Evolutionary conservation across 2,888 invertebrate genomes (phyloP).

Genomic region (Margaritifera margaritifera): DNA sequence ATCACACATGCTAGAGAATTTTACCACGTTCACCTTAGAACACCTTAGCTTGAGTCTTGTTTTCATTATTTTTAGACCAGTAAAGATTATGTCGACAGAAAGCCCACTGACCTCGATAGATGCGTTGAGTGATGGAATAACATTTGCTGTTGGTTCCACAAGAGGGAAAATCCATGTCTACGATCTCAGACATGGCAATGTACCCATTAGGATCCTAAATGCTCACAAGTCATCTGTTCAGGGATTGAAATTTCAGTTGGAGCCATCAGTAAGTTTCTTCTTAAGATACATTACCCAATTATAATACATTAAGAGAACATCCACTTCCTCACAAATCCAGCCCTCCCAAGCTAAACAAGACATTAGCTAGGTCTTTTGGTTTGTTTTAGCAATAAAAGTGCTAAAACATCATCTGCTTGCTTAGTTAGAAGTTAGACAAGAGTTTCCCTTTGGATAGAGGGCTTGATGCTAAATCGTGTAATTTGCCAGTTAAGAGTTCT

Average conservation of each 20-base stretch:
- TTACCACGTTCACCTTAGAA: too few species aligned
- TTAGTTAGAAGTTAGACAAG: too few species aligned
- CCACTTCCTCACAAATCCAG: background rate
- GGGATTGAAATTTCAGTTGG: constrained; percentile 57
- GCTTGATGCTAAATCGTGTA: too few species aligned
- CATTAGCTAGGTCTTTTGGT: too few species aligned
- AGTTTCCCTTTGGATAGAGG: too few species aligned
- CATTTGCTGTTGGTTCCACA: constrained; percentile 70
- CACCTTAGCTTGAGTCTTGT: too few species aligned
- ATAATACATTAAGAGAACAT: constrained; percentile 1
- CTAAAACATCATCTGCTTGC: too few species aligned
- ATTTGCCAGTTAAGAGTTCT: too few species aligned
- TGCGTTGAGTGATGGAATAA: constrained; percentile 66
- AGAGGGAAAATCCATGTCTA: constrained; percentile 70
- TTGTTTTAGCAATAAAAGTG: too few species aligned
- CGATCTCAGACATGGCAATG: constrained; percentile 66
- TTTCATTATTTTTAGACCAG: constrained; percentile 43
- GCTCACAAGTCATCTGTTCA: constrained; percentile 70
- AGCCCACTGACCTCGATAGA: constrained; percentile 69
- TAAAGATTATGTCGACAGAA: constrained; percentile 63
- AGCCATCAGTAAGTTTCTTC: constrained; percentile 26
- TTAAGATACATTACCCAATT: background rate
- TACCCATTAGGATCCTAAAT: constrained; percentile 55
- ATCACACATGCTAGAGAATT: too few species aligned
- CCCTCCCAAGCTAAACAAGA: too few species aligned